phyloP scores from a whole-genome alignment of 2,113 vertebrate species.

The Petaurus breviceps region DNA sequence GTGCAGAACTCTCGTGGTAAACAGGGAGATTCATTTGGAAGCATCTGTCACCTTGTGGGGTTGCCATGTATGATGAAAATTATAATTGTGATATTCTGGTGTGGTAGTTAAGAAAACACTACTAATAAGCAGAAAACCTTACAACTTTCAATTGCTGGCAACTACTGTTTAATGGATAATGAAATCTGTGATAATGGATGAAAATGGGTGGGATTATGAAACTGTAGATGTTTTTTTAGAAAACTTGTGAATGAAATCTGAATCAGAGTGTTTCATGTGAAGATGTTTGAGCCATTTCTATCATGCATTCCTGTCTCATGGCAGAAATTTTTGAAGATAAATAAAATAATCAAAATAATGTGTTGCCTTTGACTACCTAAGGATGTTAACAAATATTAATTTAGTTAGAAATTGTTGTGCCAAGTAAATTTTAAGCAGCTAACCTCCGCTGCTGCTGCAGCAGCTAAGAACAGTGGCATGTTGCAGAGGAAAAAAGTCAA shows the following conservation, averaged over 20 bases:
- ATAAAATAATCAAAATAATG: conserved; percentile 88
- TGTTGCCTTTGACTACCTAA: conserved; percentile 65
- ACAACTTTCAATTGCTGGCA: conserved; percentile 85
- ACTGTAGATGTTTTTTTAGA: conserved; percentile 86
- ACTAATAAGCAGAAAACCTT: conserved; percentile 86
- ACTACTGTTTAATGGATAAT: conserved; percentile 87
- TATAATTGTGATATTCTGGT: conserved; percentile 80
- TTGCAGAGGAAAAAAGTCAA: background rate
- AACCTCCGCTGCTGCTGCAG: background rate
- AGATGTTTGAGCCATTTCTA: conserved; percentile 97
- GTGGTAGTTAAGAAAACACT: conserved; percentile 85
- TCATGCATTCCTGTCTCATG: conserved; percentile 98
- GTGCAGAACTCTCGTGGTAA: conserved; percentile 45
- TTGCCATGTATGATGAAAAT: conserved; percentile 84
- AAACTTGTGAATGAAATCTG: conserved; percentile 90
- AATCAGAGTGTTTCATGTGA: conserved; percentile 92
- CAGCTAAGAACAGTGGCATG: background rate
- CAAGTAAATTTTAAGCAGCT: background rate
- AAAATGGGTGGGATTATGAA: conserved; percentile 85
- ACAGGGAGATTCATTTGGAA: conserved; percentile 47
- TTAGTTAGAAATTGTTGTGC: background rate
- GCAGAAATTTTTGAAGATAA: conserved; percentile 95
- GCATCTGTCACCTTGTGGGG: conserved; percentile 68
- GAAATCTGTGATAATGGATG: conserved; percentile 88
- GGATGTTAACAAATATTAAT: background rate